Base-by-base conservation (phyloP, 2,113 vertebrate genomes). In the Melozone crissalis region DNA sequence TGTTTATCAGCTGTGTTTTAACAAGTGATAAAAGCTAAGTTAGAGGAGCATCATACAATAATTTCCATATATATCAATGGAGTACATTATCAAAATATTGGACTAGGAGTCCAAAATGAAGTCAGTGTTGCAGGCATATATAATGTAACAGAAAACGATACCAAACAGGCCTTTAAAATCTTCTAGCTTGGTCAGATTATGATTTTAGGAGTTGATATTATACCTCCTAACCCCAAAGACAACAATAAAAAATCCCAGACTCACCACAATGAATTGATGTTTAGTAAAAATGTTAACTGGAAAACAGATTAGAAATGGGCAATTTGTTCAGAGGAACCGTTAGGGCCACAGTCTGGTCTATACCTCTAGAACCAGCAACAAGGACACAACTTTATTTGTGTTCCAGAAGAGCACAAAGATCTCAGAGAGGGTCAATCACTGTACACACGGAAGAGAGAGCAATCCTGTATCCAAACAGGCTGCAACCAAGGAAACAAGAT, bases 121-220 rank as follows among this genome's bases (percentile, higher is more conserved):
- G 47, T 23, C 39, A 74, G 27, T 77, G 28, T 23, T 80, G 37
- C 15, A 74, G 31, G 16, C 7, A 35, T 13, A 37, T 0, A 0
- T 30, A 73, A 39, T 2, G 2, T 33, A 83, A 82, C 5, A 76
- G 13, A 55, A 76, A 63, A 10, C 6, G 66, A 30, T 5, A 69
- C 5, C 7, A 71, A 93, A 62, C 2, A n/a, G 35, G 14, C 5
- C 65, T 79, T 86, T 59, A 91, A 76, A 26, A 66, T 73, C 13
- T 52, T 67, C 41, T 58, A 23, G 1, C 2, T 26, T 33, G 27
- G 21, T 11, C 24, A 59, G 24, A 74, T 73, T 8, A 90, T 16
- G 17, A 58, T 27, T 62, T 51, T 30, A 51, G 33, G 26, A n/a
- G 13, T 41, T 43, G 7, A 23, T 62, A 37, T 8, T 41, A 27